phyloP scores from a whole-genome alignment of 2,113 vertebrate species.

The Corythornis vintsioides region DNA sequence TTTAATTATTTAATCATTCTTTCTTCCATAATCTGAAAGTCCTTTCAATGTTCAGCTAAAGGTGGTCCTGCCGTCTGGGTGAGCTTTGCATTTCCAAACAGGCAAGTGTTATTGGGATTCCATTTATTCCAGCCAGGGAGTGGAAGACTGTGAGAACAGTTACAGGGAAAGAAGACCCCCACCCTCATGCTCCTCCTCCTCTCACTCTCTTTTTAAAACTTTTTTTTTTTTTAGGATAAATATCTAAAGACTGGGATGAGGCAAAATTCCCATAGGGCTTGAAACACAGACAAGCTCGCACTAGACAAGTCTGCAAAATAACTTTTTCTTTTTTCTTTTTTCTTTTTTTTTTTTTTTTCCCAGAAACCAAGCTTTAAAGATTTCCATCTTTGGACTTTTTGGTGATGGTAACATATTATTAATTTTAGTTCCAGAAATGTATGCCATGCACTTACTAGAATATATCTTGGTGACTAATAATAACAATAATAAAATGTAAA shows the following conservation, averaged over 20 bases:
- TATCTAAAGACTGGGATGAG: slow-evolving; percentile 47
- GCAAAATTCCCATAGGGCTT: slow-evolving; percentile 8
- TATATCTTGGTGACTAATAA: not conserved
- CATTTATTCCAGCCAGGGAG: slow-evolving; percentile 52
- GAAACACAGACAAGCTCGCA: slow-evolving; percentile 9
- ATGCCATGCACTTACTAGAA: not conserved
- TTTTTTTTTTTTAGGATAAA: slow-evolving; percentile 23
- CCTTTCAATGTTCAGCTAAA: not conserved
- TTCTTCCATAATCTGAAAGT: not conserved
- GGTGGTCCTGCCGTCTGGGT: not conserved
- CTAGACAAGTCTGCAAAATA: slow-evolving; percentile 14
- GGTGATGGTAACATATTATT: not conserved
- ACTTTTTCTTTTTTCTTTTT: not conserved
- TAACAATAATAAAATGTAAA: not conserved
- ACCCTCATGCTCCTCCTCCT: not conserved
- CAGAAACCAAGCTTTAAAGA: not conserved
- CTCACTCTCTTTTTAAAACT: not conserved
- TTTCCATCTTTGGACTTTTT: not conserved
- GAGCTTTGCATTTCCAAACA: not conserved
- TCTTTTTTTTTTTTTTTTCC: not conserved
- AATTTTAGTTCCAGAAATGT: not conserved
- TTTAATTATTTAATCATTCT: slow-evolving; percentile 3
- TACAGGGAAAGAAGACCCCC: not conserved
- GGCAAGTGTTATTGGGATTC: slow-evolving; percentile 6
- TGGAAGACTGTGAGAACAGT: not conserved